Evolutionary conservation across 2,113 vertebrate genomes (phyloP).

Genomic region (Passerina amoena): DNA sequence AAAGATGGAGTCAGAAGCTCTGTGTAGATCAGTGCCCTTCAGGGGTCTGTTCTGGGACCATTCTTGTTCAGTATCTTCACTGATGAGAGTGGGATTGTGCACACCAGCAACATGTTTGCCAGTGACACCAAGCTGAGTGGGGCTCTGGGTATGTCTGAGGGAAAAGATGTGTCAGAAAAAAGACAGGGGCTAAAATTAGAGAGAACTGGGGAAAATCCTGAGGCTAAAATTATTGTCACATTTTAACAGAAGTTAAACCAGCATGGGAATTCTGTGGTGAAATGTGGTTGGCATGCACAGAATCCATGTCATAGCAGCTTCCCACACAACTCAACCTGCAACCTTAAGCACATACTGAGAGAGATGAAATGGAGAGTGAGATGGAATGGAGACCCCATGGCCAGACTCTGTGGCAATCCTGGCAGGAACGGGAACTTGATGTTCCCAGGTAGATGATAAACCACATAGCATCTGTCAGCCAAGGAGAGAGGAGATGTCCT

Average conservation of each 20-base stretch:
- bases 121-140: background rate
- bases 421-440: background rate
- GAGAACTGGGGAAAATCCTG: background rate
- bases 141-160: background rate
- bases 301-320: background rate
- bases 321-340: background rate
- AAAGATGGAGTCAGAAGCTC: background rate
- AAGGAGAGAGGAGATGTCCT: background rate
- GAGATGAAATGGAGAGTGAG: background rate
- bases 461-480: background rate
- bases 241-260: background rate
- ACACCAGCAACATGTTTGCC: background rate
- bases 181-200: background rate
- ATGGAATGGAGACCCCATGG: background rate
- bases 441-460: background rate
- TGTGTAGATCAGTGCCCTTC: no score
- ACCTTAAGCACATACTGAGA: background rate
- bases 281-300: fast-evolving
- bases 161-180: background rate
- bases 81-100: background rate
- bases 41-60: background rate
- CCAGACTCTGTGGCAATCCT: background rate
- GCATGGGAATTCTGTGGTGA: background rate
- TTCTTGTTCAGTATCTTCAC: no score
- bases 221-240: background rate